A percentile compares a stretch with the other conserved stretches of the same genome.
phyloP scores from a whole-genome alignment of 2,113 vertebrate genomes.

The Sciurus niger region DNA sequence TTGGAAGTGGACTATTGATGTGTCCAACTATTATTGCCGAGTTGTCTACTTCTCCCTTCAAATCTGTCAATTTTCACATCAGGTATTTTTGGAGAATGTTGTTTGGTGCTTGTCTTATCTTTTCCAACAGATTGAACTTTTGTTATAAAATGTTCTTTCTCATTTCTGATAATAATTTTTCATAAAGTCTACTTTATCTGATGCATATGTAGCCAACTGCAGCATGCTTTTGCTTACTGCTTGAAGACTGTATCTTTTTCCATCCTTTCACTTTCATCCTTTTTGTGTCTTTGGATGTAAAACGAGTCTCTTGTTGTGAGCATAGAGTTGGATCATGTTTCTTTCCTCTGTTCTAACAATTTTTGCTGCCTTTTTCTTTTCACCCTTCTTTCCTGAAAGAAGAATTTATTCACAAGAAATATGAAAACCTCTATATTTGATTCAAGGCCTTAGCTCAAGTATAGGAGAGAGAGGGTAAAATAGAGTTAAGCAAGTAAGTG shows the following conservation, averaged over 20 bases:
- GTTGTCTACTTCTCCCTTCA: not conserved
- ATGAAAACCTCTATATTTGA: not conserved
- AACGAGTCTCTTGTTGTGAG: not conserved
- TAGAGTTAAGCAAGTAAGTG: slow-evolving; percentile 9
- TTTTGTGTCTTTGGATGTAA: not conserved
- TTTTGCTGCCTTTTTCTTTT: slow-evolving; percentile 31
- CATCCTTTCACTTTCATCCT: not conserved
- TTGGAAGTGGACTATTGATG: not conserved
- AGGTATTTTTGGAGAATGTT: not conserved
- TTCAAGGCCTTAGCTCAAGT: not conserved
- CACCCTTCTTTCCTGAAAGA: not conserved
- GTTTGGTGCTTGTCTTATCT: not conserved
- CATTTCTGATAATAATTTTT: not conserved
- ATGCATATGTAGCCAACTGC: not conserved
- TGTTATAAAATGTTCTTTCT: not conserved
- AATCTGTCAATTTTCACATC: not conserved
- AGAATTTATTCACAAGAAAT: not conserved
- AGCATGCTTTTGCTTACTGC: not conserved
- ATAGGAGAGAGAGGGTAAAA: not conserved
- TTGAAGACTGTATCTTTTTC: not conserved
- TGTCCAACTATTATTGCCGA: not conserved
- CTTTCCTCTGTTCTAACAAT: not conserved
- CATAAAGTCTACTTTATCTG: not conserved
- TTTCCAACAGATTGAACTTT: not conserved
- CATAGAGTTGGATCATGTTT: not conserved